Conservation (phyloP, 2,113 vertebrate genomes). For the Acanthisitta chloris region DNA sequence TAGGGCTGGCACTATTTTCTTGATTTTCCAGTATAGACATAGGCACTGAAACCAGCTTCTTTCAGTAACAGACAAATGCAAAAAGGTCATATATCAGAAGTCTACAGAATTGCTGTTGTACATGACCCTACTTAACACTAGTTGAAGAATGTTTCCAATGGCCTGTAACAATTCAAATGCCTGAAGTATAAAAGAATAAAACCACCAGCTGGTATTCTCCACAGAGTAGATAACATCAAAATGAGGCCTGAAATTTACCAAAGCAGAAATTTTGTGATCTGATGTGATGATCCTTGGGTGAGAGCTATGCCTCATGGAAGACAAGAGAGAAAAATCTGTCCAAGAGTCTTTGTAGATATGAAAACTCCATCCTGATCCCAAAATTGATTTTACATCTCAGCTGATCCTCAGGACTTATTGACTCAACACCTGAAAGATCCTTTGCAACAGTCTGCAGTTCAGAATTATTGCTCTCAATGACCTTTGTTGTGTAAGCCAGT, state of each 20-base stretch:
- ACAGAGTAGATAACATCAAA: background rate
- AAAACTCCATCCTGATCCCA: background rate
- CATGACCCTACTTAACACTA: background rate
- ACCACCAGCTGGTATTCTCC: background rate
- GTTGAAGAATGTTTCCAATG: background rate
- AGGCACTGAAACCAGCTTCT: background rate
- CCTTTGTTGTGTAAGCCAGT: background rate
- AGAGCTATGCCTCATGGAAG: background rate
- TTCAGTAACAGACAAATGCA: background rate
- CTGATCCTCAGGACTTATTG: background rate
- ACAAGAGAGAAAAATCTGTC: background rate
- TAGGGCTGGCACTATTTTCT: accelerated
- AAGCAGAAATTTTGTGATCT: background rate
- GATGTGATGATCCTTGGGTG: background rate
- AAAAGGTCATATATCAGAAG: background rate
- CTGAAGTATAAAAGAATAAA: background rate
- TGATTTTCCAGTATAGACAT: background rate
- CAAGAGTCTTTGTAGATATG: background rate
- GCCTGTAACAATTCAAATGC: background rate
- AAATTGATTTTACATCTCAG: background rate
- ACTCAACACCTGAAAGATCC: background rate
- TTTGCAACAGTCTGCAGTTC: background rate
- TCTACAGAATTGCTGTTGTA: background rate
- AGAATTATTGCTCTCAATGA: background rate
- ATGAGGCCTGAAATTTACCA: background rate